A percentile compares a stretch with the other conserved stretches of the same genome.
Evolutionary conservation across 2,888 invertebrate species (phyloP).

Genomic region (Muschampia plurimacula): DNA sequence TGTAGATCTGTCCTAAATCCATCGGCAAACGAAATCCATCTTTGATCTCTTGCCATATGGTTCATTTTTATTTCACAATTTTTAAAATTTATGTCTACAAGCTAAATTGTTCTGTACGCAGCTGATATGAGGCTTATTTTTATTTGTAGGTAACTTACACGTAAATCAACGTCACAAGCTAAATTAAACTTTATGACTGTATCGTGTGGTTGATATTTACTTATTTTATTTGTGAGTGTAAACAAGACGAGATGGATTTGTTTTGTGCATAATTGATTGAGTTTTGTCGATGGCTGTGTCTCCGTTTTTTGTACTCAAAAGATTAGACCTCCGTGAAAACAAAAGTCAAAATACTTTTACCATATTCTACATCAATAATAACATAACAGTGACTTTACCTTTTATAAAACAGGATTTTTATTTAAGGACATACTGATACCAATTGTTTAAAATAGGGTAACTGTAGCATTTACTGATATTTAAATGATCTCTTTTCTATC

Average conservation of each 20-base stretch:
- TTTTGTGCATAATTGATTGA: slow-evolving; percentile 24
- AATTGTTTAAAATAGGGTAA: no score
- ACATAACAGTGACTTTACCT: neutral
- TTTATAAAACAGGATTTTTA: no score
- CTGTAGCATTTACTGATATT: no score
- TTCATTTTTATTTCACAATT: slow-evolving; percentile 11
- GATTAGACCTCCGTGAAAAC: neutral
- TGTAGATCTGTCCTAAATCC: slow-evolving; percentile 26
- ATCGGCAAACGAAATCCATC: slow-evolving; percentile 16
- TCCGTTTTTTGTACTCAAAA: slow-evolving; percentile 1
- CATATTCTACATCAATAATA: neutral
- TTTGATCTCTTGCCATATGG: neutral
- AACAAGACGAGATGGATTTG: slow-evolving; percentile 15
- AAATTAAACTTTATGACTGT: slow-evolving; percentile 33
- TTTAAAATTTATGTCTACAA: slow-evolving; percentile 26
- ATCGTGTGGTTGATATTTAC: slow-evolving; percentile 26
- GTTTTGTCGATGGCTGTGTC: slow-evolving; percentile 4
- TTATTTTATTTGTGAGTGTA: slow-evolving; percentile 2
- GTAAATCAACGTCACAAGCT: slow-evolving; percentile 32
- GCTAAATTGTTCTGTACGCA: slow-evolving; percentile 27
- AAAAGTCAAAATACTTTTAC: neutral
- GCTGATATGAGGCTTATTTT: slow-evolving; percentile 34
- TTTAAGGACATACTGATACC: no score
- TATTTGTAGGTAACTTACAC: slow-evolving; percentile 12
- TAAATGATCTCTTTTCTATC: no score